Percentiles rank a stretch among this genome's conserved stretches.
Conservation (phyloP, 2,113 vertebrate species). For the Myrmophylax atrothorax region DNA sequence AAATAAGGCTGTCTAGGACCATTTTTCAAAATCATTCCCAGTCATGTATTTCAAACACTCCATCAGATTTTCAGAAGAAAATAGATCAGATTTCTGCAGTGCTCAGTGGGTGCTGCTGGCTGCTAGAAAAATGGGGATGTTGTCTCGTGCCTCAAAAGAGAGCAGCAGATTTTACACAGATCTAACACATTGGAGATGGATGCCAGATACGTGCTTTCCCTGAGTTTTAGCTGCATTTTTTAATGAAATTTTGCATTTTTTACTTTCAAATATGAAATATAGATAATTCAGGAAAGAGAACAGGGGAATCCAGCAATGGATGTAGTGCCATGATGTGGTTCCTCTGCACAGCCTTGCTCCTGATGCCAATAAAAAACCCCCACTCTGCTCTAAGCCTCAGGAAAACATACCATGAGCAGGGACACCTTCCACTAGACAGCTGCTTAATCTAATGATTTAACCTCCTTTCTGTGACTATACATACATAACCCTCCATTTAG, state of each 20-base stretch:
- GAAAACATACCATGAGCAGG: not conserved
- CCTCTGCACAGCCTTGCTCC: not conserved
- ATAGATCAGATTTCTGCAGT: not conserved
- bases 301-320: not conserved
- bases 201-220: not conserved
- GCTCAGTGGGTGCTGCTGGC: not conserved
- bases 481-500: not conserved
- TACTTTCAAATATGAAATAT: not conserved
- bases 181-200: not conserved
- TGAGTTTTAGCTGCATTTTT: not conserved
- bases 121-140: not conserved
- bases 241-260: not conserved
- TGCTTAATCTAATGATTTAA: not conserved
- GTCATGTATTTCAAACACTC: not conserved
- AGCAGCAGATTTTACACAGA: constrained; percentile 15
- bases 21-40: not conserved
- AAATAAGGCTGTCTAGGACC: not conserved
- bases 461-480: not conserved
- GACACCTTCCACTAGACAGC: not conserved
- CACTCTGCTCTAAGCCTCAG: not conserved
- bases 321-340: not conserved
- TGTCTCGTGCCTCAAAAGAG: not conserved
- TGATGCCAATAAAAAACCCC: not conserved
- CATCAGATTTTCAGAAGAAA: not conserved
- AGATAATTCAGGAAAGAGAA: not conserved